Conservation (phyloP, 2,113 vertebrate species). For the Leucoraja erinaceus region DNA sequence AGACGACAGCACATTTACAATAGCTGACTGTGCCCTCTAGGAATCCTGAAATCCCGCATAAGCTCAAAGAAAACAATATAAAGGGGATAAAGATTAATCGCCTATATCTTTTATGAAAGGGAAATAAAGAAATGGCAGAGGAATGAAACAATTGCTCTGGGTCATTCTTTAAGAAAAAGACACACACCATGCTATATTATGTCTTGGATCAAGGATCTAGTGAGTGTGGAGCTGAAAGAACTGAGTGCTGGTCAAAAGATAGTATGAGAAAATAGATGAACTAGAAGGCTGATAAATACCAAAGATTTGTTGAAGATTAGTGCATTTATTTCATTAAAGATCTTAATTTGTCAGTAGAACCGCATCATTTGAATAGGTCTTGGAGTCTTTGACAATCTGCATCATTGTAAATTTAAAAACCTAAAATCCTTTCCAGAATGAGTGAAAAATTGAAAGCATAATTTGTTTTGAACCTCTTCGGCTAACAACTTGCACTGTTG, state of each 20-base stretch:
- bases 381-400: neutral
- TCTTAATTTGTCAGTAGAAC: neutral
- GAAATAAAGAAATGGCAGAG: too few species aligned
- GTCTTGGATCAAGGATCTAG: too few species aligned
- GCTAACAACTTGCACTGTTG: too few species aligned
- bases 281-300: too few species aligned
- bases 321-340: neutral
- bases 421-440: neutral
- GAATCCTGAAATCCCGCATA: neutral
- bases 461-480: neutral
- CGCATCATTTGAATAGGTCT: neutral
- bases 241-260: too few species aligned
- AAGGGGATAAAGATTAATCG: neutral
- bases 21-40: neutral
- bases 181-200: too few species aligned
- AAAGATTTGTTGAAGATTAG: neutral
- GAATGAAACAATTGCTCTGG: too few species aligned
- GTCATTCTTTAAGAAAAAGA: too few species aligned
- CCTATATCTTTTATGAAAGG: too few species aligned
- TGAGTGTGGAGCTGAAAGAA: too few species aligned
- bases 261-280: too few species aligned
- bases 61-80: neutral
- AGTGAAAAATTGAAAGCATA: neutral
- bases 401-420: neutral
- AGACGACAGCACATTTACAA: neutral